Base-by-base conservation (phyloP, 2,797 vertebrate species). In the Gymnoscopelus braueri region DNA sequence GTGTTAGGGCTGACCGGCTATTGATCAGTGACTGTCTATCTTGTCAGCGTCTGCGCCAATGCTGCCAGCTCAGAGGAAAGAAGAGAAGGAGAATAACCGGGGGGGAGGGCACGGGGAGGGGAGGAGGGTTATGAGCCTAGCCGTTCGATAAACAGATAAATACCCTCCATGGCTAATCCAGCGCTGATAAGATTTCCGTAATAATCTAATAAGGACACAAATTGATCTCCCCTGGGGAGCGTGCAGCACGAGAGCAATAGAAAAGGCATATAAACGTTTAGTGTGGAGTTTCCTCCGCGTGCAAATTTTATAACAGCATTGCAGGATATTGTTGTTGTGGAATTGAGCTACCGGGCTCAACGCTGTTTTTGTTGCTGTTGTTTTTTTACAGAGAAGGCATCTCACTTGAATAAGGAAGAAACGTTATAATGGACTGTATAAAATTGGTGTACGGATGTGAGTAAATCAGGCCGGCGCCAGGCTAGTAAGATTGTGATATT, bases 121-220 rank as follows among this genome's bases (percentile, higher is more conserved):
- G 62, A 63, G 72, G 32, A 49, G 19, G 0, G 77, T 77, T 80
- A 72, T 67, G 58, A 80, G 72, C 35, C 52, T 51, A 67, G 74
- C 62, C 57, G 63, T 80, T 87, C 64, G 47, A 88, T 88, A 88
- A 86, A 89, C 64, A 84, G 77, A 84, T 86, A 88, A 87, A 88
- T 84, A 84, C 68, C 67, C 73, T 79, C 67, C 61, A 66, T 5
- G 29, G 76, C 79, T 87, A 83, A 85, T 81, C 79, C 49, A 12
- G 65, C 74, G 71, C 66, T 85, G 71, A 80, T 70, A 89, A 84
- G 67, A 86, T 89, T 87, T 75, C 73, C 32, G 26, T 79, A 85
- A 88, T 85, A 86, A 88, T 87, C 84, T 80, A 88, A 90, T 90
- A 85, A 90, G 82, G 80, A 69, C 59, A 82, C 70, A 88, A 75